phyloP scores from a whole-genome alignment of 2,113 vertebrate species.

The Ramphastos sulfuratus region DNA sequence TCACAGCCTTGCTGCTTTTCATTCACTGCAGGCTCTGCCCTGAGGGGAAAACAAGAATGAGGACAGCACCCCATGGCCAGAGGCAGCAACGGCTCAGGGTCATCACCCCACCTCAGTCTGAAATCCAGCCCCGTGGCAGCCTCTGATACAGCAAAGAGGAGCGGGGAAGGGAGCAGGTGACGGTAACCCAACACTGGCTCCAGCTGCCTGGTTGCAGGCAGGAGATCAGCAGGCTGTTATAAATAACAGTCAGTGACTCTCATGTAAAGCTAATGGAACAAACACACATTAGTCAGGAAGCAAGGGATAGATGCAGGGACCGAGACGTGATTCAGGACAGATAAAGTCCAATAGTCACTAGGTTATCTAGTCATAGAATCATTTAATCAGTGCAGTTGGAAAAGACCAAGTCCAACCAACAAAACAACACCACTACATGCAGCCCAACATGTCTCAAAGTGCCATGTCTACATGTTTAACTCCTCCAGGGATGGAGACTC shows the following conservation, averaged over 20 bases:
- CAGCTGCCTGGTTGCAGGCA: not conserved
- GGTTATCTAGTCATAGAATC: no score
- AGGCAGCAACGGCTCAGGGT: not conserved
- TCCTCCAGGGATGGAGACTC: no score
- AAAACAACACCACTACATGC: no score
- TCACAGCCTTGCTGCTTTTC: not conserved
- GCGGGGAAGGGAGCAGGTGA: not conserved
- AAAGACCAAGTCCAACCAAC: no score
- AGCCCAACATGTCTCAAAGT: no score
- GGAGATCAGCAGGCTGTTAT: not conserved
- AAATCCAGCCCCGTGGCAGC: not conserved
- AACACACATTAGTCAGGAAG: not conserved
- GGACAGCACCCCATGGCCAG: not conserved
- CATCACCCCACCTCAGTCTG: not conserved
- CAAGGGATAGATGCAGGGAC: not conserved
- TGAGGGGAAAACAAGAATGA: not conserved
- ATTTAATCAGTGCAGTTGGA: no score
- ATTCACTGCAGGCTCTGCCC: not conserved
- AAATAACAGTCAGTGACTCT: not conserved
- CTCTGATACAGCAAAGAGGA: not conserved
- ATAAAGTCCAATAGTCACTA: not conserved
- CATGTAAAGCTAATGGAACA: not conserved
- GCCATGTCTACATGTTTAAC: no score
- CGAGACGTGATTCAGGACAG: fast-evolving
- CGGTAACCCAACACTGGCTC: slow-evolving; percentile 28